phyloP scores from a whole-genome alignment of 2,797 vertebrate species.

The Sebastes reedi region DNA sequence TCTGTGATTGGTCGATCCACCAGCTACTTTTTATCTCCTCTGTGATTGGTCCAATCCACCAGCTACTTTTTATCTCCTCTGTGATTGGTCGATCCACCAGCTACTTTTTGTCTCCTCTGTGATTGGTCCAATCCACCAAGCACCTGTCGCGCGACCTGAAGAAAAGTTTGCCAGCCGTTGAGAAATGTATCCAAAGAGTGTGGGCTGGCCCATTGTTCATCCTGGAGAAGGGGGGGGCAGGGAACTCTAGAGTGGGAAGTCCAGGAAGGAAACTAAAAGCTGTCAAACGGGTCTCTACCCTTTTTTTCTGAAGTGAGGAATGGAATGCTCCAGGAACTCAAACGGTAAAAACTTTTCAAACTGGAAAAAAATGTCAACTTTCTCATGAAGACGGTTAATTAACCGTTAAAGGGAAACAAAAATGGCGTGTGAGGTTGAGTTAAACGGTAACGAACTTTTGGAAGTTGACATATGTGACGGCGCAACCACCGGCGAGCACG shows the following conservation, averaged over 20 bases:
- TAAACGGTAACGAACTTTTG: conserved; percentile 69
- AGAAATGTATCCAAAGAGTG: conserved; percentile 40
- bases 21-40: no score
- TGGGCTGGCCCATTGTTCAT: conserved; percentile 69
- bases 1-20: no score
- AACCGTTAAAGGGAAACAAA: not conserved
- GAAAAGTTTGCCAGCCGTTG: conserved; percentile 53
- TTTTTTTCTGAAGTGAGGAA: conserved; percentile 25
- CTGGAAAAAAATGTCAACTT: not conserved
- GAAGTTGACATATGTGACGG: conserved; percentile 79
- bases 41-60: conserved; percentile 31
- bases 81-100: conserved; percentile 44
- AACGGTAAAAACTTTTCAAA: conserved; percentile 56
- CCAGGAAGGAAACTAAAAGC: conserved; percentile 60
- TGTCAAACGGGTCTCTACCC: conserved; percentile 37
- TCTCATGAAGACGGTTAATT: not conserved
- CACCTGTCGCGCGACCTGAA: conserved; percentile 65
- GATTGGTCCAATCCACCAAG: conserved; percentile 36
- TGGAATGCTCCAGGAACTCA: conserved; percentile 77
- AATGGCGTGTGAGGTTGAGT: conserved; percentile 64
- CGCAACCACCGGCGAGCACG: not conserved
- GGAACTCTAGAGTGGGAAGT: not conserved
- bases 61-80: conserved; percentile 21
- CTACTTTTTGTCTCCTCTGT: conserved; percentile 33
- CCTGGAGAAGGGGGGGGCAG: conserved; percentile 18